Conservation (phyloP, 2,113 vertebrate species). For the Morone saxatilis region DNA sequence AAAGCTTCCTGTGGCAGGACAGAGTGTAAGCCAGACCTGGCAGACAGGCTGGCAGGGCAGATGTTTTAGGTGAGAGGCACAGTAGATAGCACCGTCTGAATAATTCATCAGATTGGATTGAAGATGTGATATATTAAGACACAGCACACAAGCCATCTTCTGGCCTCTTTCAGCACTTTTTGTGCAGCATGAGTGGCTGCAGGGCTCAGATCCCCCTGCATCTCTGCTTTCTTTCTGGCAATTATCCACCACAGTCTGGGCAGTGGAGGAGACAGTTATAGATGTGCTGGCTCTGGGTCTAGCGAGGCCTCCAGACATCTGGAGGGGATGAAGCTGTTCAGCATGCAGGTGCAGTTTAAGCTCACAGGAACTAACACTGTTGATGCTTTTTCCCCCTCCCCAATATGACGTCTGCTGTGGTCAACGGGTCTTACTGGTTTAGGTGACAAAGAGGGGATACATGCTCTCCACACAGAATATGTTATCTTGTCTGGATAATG, state of each 20-base stretch:
- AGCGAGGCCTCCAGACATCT: constrained; percentile 73
- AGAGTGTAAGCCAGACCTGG: constrained; percentile 49
- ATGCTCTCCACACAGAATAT: constrained; percentile 1
- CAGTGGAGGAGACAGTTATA: constrained; percentile 71
- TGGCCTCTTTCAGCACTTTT: constrained; percentile 71
- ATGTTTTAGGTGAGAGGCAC: constrained; percentile 77
- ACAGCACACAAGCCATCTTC: constrained; percentile 62
- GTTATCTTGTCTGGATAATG: not conserved
- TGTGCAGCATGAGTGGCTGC: constrained; percentile 60
- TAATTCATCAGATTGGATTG: constrained; percentile 80
- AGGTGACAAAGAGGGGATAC: constrained; percentile 4
- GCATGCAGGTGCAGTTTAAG: constrained; percentile 74
- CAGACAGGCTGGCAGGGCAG: constrained; percentile 74
- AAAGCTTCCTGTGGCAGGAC: constrained; percentile 79
- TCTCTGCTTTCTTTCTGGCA: constrained; percentile 71
- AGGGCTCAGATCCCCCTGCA: constrained; percentile 52
- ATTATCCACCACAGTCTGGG: constrained; percentile 63
- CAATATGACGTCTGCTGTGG: constrained; percentile 27
- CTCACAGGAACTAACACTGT: constrained; percentile 54
- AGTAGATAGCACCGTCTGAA: constrained; percentile 75
- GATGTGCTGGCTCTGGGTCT: constrained; percentile 66
- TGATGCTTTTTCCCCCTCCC: not conserved
- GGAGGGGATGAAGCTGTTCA: constrained; percentile 67
- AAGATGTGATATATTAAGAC: constrained; percentile 82
- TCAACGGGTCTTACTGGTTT: constrained; percentile 27